Evolutionary conservation across 2,113 vertebrate genomes (phyloP).

Genomic region (Aplodontia rufa): DNA sequence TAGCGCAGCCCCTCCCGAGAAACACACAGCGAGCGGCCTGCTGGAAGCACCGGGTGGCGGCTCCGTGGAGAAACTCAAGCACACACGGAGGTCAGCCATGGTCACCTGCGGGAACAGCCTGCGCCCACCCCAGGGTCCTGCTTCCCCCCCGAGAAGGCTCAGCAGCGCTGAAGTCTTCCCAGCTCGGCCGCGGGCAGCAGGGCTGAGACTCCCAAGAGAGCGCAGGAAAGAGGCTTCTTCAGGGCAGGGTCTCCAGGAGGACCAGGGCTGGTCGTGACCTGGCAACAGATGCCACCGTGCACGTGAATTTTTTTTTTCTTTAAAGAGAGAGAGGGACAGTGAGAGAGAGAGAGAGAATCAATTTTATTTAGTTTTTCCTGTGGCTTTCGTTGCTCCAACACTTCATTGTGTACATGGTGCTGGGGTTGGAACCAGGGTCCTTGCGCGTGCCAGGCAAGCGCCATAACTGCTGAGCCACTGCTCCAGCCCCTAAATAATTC

Average conservation of each 20-base stretch:
- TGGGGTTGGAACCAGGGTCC: no score
- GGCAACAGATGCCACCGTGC: neutral
- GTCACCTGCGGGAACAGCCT: neutral
- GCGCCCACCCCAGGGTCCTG: no score
- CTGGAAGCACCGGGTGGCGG: neutral
- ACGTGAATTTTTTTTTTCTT: no score
- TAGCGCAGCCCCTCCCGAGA: neutral
- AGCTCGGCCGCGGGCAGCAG: neutral
- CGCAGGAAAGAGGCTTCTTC: neutral
- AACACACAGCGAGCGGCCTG: fast-evolving
- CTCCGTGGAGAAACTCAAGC: neutral
- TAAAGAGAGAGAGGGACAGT: no score
- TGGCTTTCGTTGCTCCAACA: no score
- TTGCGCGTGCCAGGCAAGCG: no score
- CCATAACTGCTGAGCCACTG: no score
- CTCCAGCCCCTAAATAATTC: no score
- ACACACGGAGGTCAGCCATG: neutral
- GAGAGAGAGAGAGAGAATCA: no score
- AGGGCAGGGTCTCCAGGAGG: no score
- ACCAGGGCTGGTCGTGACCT: neutral
- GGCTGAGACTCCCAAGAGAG: neutral
- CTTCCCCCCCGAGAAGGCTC: fast-evolving
- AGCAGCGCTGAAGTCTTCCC: neutral
- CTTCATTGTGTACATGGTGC: no score
- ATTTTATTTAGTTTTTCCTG: no score